Base-by-base conservation (phyloP, 2,888 invertebrate species). In the Catocala nupta region DNA sequence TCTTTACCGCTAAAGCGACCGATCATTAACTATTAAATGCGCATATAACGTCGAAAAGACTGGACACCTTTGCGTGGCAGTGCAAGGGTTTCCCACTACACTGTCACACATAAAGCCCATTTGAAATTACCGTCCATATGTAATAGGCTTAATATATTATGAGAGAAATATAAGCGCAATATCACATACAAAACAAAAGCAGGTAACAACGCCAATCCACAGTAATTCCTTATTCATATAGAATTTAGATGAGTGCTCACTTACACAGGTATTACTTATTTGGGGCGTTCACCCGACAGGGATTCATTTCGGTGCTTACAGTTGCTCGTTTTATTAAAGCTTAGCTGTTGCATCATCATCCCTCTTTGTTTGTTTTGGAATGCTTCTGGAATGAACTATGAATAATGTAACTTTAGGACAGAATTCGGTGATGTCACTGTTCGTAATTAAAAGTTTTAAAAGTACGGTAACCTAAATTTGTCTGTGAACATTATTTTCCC, bases 181-280 rank as follows among this genome's bases (percentile, higher is more conserved):
- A 64, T 60, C 39, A 59, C 61, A 51, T 47, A 64, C 60, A 66
- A 62, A 55, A 68, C 57, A 67, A 59, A 62, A 50, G 48, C 56
- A 59, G 52, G 53, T 65, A 50, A 64, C 67, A 62, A 66, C 71
- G 69, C 68, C 71, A 47, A 43, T 71, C 67, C 70, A 57, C 49
- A 56, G 73, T 64, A 67, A 79, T 82, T 81, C 64, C 81, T 80
- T 82, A 82, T 81, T 83, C 76, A 82, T 75, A 77, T 77, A 66
- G 72, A 75, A 80, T 78, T 80, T 73, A 72, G 70, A 73, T 25
- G 45, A 52, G 45, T 60, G 59, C 42, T 76, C 61, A 59, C 62
- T 63, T 60, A 60, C 68, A 68, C 60, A 54, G 58, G 60, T 60
- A 71, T 66, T 66, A 61, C 60, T 67, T 75, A 77, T 64, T 71